A percentile compares a stretch with the other conserved stretches of the same genome.
These are phyloP conservation scores for Clinocottus analis DNA, from an alignment of 2,113 vertebrate species.

Conservation along the genomic window DNA sequence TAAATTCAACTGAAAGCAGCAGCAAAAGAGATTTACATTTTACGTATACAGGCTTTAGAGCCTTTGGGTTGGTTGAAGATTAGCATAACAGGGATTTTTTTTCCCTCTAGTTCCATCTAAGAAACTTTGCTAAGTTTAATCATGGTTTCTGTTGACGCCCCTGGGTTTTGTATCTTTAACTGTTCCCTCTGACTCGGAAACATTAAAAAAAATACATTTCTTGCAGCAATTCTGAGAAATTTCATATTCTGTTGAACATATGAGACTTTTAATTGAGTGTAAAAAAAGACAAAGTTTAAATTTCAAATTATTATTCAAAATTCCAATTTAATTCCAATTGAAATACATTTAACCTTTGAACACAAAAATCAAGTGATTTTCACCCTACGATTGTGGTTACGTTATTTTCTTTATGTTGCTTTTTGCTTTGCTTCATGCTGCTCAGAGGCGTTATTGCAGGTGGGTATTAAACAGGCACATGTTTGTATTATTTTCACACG, in stretches of 20 bases:
- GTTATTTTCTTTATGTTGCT: too few species aligned
- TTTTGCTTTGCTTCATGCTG: too few species aligned
- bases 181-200: conserved; percentile 52
- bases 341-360: not conserved
- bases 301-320: conserved; percentile 22
- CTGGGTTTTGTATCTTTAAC: conserved; percentile 70
- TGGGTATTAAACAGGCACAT: too few species aligned
- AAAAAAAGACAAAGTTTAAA: conserved; percentile 3
- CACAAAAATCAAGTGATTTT: too few species aligned
- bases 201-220: conserved; percentile 45
- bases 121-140: conserved; percentile 72
- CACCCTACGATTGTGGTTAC: too few species aligned
- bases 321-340: not conserved
- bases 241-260: conserved; percentile 3
- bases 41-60: conserved; percentile 68
- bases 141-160: conserved; percentile 70
- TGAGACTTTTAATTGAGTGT: conserved; percentile 24
- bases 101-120: conserved; percentile 50
- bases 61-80: conserved; percentile 74
- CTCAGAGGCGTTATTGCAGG: too few species aligned
- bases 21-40: conserved; percentile 79
- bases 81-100: conserved; percentile 63
- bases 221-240: conserved; percentile 25
- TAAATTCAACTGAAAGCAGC: conserved; percentile 79
- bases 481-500: too few species aligned